phyloP scores from a whole-genome alignment of 2,888 invertebrate species.

The Eubasilissa splendida region DNA sequence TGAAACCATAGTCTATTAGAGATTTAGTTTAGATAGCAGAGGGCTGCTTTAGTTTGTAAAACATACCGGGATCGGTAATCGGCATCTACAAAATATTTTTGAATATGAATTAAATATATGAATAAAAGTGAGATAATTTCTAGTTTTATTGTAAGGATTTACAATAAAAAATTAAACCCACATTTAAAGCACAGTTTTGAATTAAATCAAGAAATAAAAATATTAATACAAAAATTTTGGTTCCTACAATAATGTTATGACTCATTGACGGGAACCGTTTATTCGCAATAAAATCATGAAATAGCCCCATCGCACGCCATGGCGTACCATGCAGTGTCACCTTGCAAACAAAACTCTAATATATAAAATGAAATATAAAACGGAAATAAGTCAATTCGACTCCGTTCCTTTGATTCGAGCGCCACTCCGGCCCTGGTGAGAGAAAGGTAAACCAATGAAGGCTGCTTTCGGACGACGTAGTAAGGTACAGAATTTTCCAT shows the following conservation, averaged over 20 bases:
- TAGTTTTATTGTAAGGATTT: no score
- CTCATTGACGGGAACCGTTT: slow-evolving; percentile 56
- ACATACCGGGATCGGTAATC: no score
- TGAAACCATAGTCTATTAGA: no score
- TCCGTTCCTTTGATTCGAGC: slow-evolving; percentile 14
- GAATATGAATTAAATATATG: no score
- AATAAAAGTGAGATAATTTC: no score
- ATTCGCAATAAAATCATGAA: slow-evolving; percentile 54
- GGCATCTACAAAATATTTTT: no score
- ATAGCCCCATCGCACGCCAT: slow-evolving; percentile 54
- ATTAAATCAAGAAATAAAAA: slow-evolving; percentile 2
- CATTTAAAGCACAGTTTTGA: no score
- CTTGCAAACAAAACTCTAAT: slow-evolving; percentile 27
- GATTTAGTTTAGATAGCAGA: no score
- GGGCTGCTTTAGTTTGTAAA: no score
- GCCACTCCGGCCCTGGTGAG: slow-evolving; percentile 1
- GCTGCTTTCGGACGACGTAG: neutral
- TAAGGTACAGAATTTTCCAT: no score
- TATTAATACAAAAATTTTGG: neutral
- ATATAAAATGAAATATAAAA: slow-evolving; percentile 29
- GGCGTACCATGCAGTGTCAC: slow-evolving; percentile 56
- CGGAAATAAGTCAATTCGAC: slow-evolving; percentile 15
- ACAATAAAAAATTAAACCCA: no score
- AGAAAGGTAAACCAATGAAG: neutral
- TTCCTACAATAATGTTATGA: slow-evolving; percentile 52